These are phyloP conservation scores for Eumeta japonica DNA, from an alignment of 1,140 invertebrate species.

Conservation along the genomic window DNA sequence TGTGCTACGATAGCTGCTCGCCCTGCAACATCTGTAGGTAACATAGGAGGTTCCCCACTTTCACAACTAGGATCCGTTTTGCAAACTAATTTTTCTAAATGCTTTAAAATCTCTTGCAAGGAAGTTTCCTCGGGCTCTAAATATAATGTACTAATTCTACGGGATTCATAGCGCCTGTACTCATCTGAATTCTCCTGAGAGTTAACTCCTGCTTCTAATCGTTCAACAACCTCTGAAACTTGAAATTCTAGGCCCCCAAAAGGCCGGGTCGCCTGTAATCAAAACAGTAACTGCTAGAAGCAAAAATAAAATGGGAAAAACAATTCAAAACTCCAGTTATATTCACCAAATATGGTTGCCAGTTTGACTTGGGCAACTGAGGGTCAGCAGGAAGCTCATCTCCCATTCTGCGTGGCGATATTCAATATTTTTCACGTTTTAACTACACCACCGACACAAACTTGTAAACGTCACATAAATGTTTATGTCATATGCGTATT, in stretches of 20 bases:
- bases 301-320: slow-evolving; percentile 7
- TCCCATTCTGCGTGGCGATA: slow-evolving; percentile 48
- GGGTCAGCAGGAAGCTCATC: slow-evolving; percentile 35
- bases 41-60: slow-evolving; percentile 34
- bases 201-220: slow-evolving; percentile 63
- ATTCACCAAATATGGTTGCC: slow-evolving; percentile 19
- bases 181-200: slow-evolving; percentile 35
- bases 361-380: slow-evolving; percentile 18
- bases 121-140: slow-evolving; percentile 47
- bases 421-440: slow-evolving; percentile 36
- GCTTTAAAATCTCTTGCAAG: slow-evolving; percentile 48
- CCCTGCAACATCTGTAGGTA: slow-evolving; percentile 55
- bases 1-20: slow-evolving; percentile 72
- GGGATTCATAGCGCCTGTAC: slow-evolving; percentile 31
- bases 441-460: slow-evolving; percentile 37
- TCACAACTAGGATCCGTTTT: slow-evolving; percentile 47
- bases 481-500: neutral
- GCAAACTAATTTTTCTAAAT: slow-evolving; percentile 40
- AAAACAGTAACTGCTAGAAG: slow-evolving; percentile 14
- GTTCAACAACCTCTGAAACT: slow-evolving; percentile 65
- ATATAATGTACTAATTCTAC: slow-evolving; percentile 42
- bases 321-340: slow-evolving; percentile 1
- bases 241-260: slow-evolving; percentile 65
- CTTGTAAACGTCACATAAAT: slow-evolving; percentile 44
- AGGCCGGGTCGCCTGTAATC: slow-evolving; percentile 48